These are phyloP conservation scores for Cyphomyrus discorhynchus DNA, from an alignment of 2,113 vertebrate species.

Conservation along the genomic window DNA sequence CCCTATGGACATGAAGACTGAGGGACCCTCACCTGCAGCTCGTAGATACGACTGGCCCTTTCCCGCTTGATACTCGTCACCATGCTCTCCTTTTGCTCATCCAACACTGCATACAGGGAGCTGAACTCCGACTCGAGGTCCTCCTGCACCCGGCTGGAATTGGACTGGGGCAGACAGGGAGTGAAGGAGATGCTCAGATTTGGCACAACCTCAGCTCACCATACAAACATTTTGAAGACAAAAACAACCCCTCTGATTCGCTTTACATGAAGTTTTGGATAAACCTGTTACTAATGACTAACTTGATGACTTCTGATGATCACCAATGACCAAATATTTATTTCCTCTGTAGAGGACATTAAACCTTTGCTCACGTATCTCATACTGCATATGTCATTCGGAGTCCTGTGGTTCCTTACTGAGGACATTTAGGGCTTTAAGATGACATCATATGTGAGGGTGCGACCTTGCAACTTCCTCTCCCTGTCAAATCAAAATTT, in stretches of 20 bases:
- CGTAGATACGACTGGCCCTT: slow-evolving; percentile 79
- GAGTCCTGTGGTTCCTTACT: background rate
- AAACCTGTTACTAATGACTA: background rate
- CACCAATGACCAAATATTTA: background rate
- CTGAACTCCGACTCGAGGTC: slow-evolving; percentile 82
- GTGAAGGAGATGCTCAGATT: background rate
- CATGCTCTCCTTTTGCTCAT: slow-evolving; percentile 85
- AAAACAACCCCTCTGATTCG: background rate
- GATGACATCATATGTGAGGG: background rate
- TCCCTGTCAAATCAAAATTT: background rate
- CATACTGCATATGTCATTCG: background rate
- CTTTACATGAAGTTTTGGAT: background rate
- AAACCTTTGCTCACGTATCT: background rate
- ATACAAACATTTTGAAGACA: background rate
- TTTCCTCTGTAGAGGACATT: background rate
- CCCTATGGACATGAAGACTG: background rate
- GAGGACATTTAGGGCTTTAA: background rate
- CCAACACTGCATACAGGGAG: slow-evolving; percentile 70
- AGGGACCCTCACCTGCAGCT: slow-evolving; percentile 68
- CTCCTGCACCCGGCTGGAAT: slow-evolving; percentile 72
- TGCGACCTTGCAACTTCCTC: background rate
- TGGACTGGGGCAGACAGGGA: slow-evolving; percentile 53
- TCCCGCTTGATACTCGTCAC: slow-evolving; percentile 90
- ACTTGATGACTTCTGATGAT: background rate
- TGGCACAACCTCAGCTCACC: background rate